Evolutionary conservation across 1,140 invertebrate genomes (phyloP).

Genomic region (Cryptotermes secundus): DNA sequence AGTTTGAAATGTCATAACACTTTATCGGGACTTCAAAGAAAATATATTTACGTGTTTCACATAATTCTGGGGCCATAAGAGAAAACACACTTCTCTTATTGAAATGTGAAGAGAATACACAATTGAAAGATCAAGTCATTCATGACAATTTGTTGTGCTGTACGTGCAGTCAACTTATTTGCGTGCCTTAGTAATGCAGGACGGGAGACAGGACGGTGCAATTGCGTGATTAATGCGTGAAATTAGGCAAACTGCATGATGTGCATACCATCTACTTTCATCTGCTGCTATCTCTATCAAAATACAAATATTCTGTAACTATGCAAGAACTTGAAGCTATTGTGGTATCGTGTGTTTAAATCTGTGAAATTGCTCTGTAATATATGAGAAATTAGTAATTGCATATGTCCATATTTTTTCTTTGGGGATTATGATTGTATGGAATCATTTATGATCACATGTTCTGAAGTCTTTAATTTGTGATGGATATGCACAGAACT

Average conservation of each 20-base stretch:
- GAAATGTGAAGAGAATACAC: neutral
- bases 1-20: neutral
- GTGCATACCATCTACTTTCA: neutral
- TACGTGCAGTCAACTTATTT: slow-evolving; percentile 13
- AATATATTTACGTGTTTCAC: no score
- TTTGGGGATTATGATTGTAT: no score
- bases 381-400: no score
- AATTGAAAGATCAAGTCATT: neutral
- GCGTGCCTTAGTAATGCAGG: slow-evolving; percentile 9
- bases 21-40: neutral
- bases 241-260: neutral
- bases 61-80: no score
- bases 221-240: neutral
- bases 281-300: slow-evolving; percentile 3
- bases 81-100: neutral
- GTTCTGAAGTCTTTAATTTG: no score
- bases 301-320: neutral
- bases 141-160: neutral
- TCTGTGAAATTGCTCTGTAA: no score
- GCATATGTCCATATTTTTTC: no score
- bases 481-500: no score
- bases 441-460: no score
- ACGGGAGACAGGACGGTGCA: slow-evolving; percentile 30
- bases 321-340: no score
- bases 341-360: no score